Evolutionary conservation across 2,113 vertebrate species (phyloP).

Genomic region (Thalassarche chlororhynchos): DNA sequence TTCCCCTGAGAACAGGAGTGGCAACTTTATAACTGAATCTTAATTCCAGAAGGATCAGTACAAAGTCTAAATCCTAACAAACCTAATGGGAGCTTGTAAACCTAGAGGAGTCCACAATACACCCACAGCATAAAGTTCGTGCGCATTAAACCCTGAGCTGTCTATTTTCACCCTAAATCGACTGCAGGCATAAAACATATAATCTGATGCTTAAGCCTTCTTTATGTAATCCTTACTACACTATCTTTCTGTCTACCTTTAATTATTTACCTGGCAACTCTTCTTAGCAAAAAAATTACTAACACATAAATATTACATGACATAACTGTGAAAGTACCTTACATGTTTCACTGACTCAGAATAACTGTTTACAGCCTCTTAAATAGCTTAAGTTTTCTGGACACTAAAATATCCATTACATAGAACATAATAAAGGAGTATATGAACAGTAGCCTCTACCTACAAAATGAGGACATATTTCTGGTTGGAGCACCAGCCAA

Average conservation of each 20-base stretch:
- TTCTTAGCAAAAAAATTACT: neutral
- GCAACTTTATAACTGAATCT: neutral
- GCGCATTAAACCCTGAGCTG: neutral
- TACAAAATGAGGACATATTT: neutral
- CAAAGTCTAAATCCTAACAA: neutral
- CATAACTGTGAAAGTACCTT: neutral
- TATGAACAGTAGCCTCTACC: rapidly evolving
- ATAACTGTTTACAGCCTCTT: neutral
- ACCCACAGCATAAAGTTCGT: neutral
- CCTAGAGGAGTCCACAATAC: neutral
- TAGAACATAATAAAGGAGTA: neutral
- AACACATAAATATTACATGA: neutral
- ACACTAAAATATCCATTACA: rapidly evolving
- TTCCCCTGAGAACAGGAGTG: neutral
- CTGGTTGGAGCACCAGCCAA: neutral
- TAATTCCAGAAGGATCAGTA: neutral
- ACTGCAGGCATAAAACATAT: neutral
- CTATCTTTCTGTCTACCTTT: neutral
- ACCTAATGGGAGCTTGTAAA: neutral
- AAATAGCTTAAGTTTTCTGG: neutral
- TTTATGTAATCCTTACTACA: neutral
- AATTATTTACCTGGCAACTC: neutral
- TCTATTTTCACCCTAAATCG: neutral
- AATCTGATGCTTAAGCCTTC: neutral
- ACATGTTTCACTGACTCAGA: neutral